Evolutionary conservation across 2,797 vertebrate genomes (phyloP), one percentile per base, ranked within the genome.

Genomic region (Pseudotriccus pelzelni): DNA sequence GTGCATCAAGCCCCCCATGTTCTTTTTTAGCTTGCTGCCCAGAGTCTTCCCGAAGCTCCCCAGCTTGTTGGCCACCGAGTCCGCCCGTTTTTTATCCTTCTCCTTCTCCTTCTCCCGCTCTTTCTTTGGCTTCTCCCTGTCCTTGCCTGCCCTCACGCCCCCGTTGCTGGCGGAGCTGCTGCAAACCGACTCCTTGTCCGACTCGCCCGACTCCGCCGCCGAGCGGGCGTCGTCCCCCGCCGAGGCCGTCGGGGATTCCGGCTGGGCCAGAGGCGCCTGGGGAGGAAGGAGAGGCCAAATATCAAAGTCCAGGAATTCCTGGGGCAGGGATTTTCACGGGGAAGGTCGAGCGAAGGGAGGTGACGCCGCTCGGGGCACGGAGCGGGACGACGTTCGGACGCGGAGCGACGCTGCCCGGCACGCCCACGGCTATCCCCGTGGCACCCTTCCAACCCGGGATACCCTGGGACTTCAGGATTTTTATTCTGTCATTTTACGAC

Each of bases 31-130:
- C 87, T 99, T 99, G 97, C 99, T 99, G 76, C 99, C 99, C 96
- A 99, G 94, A 25, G 98, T 99, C 95, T 99, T 99, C 37, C 99
- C 99, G 3, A 99, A 99, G 94, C 99, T 99, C 63, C 99, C 99
- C 36, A 99, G 98, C 92, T 99, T 99, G 87, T 99, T 99, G 82
- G 99, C 99, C 75, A 99, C 99, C 0, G 99, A 99, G 94, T 99
- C 99, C 0, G 99, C 99, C 83, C 99, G 97, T 93, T 99, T 99
- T 95, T 99, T 99, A 2, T 99, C 99, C 63, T 99, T 99, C 6
- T 98, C 98, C 69, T 98, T 98, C 5, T 97, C 96, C 11, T 98
- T 97, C 8, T 98, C 98, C 24, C 94, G 81, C 20, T 98, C 97
- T 7, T 98, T 97, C 94, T 98, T 98, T 36, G 97, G 93, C 32